These are phyloP conservation scores for Salmo trutta DNA, from an alignment of 2,797 vertebrate genomes.

Conservation along the genomic window DNA sequence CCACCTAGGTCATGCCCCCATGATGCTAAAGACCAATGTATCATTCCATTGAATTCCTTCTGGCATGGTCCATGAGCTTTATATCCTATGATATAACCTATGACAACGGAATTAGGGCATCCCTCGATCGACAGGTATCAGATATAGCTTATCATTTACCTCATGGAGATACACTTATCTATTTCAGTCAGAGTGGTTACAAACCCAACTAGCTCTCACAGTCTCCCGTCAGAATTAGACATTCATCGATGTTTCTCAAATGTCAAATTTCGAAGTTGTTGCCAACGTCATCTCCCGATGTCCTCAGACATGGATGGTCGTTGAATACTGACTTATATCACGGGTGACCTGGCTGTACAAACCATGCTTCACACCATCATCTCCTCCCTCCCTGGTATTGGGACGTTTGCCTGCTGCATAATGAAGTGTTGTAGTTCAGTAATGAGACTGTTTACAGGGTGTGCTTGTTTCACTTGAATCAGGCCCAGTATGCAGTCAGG, in stretches of 20 bases:
- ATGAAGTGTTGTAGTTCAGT: conserved; percentile 79
- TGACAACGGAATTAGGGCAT: background rate
- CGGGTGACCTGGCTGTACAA: background rate
- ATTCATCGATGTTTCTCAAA: too few relatives aligned
- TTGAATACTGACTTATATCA: too few relatives aligned
- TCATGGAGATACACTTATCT: conserved; percentile 64
- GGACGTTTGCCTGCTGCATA: conserved; percentile 71
- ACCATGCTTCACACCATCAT: conserved; percentile 54
- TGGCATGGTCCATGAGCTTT: conserved; percentile 22
- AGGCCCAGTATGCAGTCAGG: conserved; percentile 83
- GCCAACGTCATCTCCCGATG: too few relatives aligned
- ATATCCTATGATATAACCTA: background rate
- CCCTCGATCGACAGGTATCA: background rate
- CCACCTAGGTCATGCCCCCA: background rate
- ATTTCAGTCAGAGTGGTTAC: conserved; percentile 36
- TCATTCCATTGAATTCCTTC: conserved; percentile 28
- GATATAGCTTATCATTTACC: conserved; percentile 24
- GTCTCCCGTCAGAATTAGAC: too few relatives aligned
- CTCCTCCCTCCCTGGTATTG: conserved; percentile 60
- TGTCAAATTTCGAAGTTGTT: too few relatives aligned
- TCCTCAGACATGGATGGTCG: too few relatives aligned
- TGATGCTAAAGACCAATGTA: conserved; percentile 26
- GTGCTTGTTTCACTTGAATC: conserved; percentile 82
- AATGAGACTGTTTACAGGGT: conserved; percentile 82
- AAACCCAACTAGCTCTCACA: background rate